Base-by-base conservation (phyloP, 2,888 invertebrate genomes). In the Aphrophora alni region DNA sequence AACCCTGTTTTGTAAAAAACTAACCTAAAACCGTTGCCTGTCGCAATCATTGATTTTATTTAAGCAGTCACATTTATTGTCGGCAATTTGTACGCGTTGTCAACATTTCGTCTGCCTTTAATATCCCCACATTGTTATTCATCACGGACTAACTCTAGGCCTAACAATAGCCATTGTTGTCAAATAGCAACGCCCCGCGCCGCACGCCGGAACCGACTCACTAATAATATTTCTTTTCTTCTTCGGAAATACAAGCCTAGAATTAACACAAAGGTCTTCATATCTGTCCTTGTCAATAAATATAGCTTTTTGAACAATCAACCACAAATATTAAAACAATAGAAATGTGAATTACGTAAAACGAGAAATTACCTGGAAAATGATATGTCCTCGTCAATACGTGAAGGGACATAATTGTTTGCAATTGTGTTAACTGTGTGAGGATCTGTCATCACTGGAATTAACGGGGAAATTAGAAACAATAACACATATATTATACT, bases 311-410 rank as follows among this genome's bases (percentile, higher is more conserved):
- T 21, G n/a, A 59, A 59, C 59, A 59, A 59, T 59, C 59, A 21
- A 21, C 21, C 21, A 59, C 59, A 59, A 59, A 59, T 59, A 59
- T 59, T 8, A 59, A 59, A 59, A 59, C 59, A 59, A 59, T 59
- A 59, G 59, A 59, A 59, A 59, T 59, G 59, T 59, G 59, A 59
- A 59, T 59, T 59, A 59, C 59, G 59, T 59, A 59, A 59, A 59
- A 59, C 59, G 21, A 59, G 59, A 59, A 59, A 59, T 59, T 59
- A 59, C 14, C 59, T 8, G 59, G 59, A 59, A 59, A 59, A 59
- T 59, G 59, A 59, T 21, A 59, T 59, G 59, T 59, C 59, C 8
- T 14, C 8, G 5, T 14, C 8, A 14, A 44, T 44, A 44, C 44
- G 44, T 44, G 44, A 2, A 5, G 8, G 44, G 17, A 44, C 14